Evolutionary conservation across 30 jellyfish, hydroid and myxozoan genomes (phyloP).

Genomic region (Aurelia aurita): DNA sequence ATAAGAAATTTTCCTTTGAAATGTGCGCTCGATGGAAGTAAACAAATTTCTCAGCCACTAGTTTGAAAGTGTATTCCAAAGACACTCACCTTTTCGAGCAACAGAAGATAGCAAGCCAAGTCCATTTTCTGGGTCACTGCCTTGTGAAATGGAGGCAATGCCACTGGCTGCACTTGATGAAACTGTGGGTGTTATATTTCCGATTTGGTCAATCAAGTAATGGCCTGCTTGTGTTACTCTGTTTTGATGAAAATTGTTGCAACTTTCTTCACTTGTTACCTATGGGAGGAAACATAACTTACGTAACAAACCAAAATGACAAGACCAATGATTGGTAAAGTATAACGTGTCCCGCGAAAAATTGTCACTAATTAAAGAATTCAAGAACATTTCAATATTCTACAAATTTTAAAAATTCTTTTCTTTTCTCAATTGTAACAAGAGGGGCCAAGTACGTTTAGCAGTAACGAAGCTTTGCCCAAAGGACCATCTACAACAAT

Average conservation of each 20-base stretch:
- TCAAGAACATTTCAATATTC: too few relatives aligned
- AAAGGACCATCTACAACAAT: too few relatives aligned
- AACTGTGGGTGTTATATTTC: constrained; percentile 59
- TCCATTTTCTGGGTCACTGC: constrained; percentile 83
- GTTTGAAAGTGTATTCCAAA: neutral
- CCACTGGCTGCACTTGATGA: constrained; percentile 71
- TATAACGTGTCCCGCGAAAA: too few relatives aligned
- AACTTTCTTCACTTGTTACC: constrained; percentile 44
- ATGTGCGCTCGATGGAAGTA: neutral
- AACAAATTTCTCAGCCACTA: neutral
- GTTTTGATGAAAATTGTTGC: constrained; percentile 28
- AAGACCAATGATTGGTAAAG: too few relatives aligned
- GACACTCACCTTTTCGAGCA: constrained; percentile 91
- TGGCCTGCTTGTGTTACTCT: constrained; percentile 69
- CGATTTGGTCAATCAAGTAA: constrained; percentile 72
- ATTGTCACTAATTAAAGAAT: too few relatives aligned
- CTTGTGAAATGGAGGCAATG: constrained; percentile 50
- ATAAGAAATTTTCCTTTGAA: too few relatives aligned
- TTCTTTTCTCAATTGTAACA: too few relatives aligned
- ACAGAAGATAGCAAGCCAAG: constrained; percentile 97
- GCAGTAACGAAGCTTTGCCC: too few relatives aligned
- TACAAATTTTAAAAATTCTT: too few relatives aligned
- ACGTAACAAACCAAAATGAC: too few relatives aligned
- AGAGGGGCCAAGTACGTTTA: too few relatives aligned
- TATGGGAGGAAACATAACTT: neutral